phyloP scores from a whole-genome alignment of 2,888 invertebrate genomes.

The Campoplex capitator region DNA sequence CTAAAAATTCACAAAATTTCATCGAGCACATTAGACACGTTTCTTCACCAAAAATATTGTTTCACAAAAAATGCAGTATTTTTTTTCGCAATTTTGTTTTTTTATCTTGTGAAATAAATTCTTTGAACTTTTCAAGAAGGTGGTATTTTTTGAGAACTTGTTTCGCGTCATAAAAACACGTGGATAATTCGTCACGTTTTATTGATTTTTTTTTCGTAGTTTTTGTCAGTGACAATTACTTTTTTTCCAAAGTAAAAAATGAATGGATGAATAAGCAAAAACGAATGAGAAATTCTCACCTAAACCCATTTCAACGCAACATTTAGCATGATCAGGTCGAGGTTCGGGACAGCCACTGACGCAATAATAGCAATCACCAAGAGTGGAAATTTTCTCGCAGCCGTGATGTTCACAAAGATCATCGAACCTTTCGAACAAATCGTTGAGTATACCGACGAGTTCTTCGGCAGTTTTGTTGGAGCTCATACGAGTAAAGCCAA shows the following conservation, averaged over 20 bases:
- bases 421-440: slow-evolving; percentile 98
- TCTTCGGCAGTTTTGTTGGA: slow-evolving; percentile 98
- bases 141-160: too few relatives aligned
- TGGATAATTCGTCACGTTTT: too few relatives aligned
- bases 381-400: slow-evolving; percentile 98
- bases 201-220: neutral
- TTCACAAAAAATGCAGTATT: neutral
- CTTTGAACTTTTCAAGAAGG: too few relatives aligned
- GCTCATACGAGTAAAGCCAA: slow-evolving; percentile 98
- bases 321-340: slow-evolving; percentile 95
- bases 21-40: too few relatives aligned
- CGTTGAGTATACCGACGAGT: slow-evolving; percentile 97
- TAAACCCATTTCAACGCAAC: slow-evolving; percentile 98
- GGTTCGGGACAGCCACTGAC: slow-evolving; percentile 98
- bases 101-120: too few relatives aligned
- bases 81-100: too few relatives aligned
- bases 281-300: slow-evolving; percentile 85
- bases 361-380: slow-evolving; percentile 97
- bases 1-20: too few relatives aligned
- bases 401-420: slow-evolving; percentile 94
- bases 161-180: too few relatives aligned
- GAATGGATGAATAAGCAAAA: neutral
- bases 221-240: neutral
- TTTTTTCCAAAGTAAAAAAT: neutral
- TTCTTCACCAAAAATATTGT: neutral